Percentiles rank a stretch among this genome's conserved stretches.
Conservation (phyloP, 2,888 invertebrate genomes). For the Chalcis sispes region DNA sequence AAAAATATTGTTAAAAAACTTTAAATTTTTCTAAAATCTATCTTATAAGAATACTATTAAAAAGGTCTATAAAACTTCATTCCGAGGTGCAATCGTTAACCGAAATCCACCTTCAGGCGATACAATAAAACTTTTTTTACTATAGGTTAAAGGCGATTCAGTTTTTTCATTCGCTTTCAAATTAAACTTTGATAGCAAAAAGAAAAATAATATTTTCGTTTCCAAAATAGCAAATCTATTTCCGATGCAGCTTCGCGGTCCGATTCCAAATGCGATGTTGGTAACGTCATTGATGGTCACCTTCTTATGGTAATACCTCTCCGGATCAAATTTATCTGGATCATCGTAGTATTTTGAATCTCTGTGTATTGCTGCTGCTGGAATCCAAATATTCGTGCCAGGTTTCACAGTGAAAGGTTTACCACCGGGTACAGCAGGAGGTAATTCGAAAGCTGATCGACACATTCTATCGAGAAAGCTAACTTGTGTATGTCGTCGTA, state of each 20-base stretch:
- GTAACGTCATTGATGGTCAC: slow-evolving; percentile 19
- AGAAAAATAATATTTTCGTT: slow-evolving; percentile 62
- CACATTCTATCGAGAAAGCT: slow-evolving; percentile 67
- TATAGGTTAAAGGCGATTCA: slow-evolving; percentile 46
- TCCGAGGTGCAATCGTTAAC: slow-evolving; percentile 39
- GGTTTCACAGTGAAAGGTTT: slow-evolving; percentile 67
- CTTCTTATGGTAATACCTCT: slow-evolving; percentile 64
- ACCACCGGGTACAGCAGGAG: slow-evolving; percentile 66
- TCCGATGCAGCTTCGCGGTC: slow-evolving; percentile 73
- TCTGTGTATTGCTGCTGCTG: slow-evolving; percentile 69
- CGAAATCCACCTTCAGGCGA: slow-evolving; percentile 62
- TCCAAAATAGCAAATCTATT: slow-evolving; percentile 64
- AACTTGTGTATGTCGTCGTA: slow-evolving; percentile 16
- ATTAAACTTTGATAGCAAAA: slow-evolving; percentile 60
- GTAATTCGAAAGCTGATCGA: slow-evolving; percentile 67
- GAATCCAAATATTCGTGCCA: slow-evolving; percentile 68
- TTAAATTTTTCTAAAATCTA: too few relatives aligned
- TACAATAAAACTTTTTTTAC: slow-evolving; percentile 73
- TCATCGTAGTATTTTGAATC: slow-evolving; percentile 72
- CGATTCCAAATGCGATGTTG: slow-evolving; percentile 68
- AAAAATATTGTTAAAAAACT: too few relatives aligned
- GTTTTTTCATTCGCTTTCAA: slow-evolving; percentile 60
- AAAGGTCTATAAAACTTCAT: background rate
- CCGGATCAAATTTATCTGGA: slow-evolving; percentile 74
- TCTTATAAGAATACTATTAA: too few relatives aligned